Evolutionary conservation across 2,797 vertebrate species (phyloP), one percentile per base, ranked within the genome.

Genomic region (Acanthurus tractus): DNA sequence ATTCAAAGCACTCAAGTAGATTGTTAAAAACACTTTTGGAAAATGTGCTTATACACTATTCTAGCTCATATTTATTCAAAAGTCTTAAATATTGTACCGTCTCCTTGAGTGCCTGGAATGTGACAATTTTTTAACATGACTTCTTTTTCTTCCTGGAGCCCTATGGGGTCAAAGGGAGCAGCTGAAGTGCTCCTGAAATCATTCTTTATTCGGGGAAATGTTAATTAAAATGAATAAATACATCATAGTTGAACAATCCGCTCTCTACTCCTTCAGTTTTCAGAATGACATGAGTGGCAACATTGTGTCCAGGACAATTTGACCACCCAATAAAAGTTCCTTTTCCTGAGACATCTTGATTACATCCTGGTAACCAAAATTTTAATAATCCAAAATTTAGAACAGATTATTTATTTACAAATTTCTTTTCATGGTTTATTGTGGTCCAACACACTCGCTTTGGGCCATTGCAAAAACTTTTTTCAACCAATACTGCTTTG

Each of bases 261-360:
- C 52, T 14, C 9, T 14, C 10, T 6, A 1, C 17, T 42, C 44
- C 18, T 53, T 36, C 22, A 56, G 29, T 18, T 50, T 23, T 38
- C 15, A 45, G 25, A 46, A 57, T 58, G 6, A 69, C 18, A 44
- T 23, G 8, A 11, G 1, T 25, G 23, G 8, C 7, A 42, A 34
- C 22, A 9, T 23, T 20, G 36, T 45, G 8, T 15, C 29, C 9
- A 4, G 6, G 0, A 36, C 6, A n/a, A 49, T 63, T 29, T 63
- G 3, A 69, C n/a, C 14, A 2, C 4, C 4, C 8, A 54, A n/a
- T 36, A 50, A 2, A 45, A 11, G 17, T 57, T 48, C 48, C 18
- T 52, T 69, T 59, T 11, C n/a, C 48, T 53, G 15, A 77, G 40
- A 63, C 45, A 20, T 38, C 45, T 20, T 38, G n/a, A 54, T 18